Evolutionary conservation across 2,797 vertebrate species (phyloP).

Genomic region (Acanthopagrus latus): DNA sequence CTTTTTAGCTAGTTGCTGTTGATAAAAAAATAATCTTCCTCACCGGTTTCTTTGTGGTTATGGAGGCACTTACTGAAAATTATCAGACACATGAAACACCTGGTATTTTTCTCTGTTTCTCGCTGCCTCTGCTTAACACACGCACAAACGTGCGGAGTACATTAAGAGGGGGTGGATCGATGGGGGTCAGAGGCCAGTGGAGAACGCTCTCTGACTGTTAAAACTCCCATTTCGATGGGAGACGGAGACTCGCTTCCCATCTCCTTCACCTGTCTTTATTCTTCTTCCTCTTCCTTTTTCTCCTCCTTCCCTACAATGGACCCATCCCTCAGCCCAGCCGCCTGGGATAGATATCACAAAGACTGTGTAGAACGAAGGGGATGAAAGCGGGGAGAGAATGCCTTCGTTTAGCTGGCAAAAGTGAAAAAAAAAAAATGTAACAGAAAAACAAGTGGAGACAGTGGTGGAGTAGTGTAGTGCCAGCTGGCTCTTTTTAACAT

Average conservation of each 20-base stretch:
- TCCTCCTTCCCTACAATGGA: constrained; percentile 41
- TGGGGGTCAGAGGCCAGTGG: constrained; percentile 67
- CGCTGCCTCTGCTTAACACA: constrained; percentile 15
- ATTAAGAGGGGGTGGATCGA: constrained; percentile 69
- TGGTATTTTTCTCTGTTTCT: constrained; percentile 19
- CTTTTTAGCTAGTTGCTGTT: constrained; percentile 26
- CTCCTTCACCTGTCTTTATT: constrained; percentile 32
- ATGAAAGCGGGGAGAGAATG: constrained; percentile 39
- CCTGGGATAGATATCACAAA: constrained; percentile 63
- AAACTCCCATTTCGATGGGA: constrained; percentile 59
- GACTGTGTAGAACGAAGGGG: constrained; percentile 17
- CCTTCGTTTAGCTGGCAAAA: constrained; percentile 31
- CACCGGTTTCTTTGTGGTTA: constrained; percentile 30
- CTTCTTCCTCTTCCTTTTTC: constrained; percentile 34
- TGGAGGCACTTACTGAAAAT: constrained; percentile 52
- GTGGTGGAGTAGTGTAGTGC: constrained; percentile 10
- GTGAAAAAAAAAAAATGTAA: constrained; percentile 10
- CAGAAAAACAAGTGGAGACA: constrained; percentile 42
- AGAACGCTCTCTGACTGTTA: constrained; percentile 67
- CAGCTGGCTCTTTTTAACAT: constrained; percentile 42
- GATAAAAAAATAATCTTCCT: constrained; percentile 52
- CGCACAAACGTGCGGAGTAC: constrained; percentile 46
- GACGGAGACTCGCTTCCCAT: constrained; percentile 37
- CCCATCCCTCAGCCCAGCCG: constrained; percentile 34
- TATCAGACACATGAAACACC: constrained; percentile 38